phyloP scores from a whole-genome alignment of 2,888 invertebrate species.

The Temnothorax unifasciatus region DNA sequence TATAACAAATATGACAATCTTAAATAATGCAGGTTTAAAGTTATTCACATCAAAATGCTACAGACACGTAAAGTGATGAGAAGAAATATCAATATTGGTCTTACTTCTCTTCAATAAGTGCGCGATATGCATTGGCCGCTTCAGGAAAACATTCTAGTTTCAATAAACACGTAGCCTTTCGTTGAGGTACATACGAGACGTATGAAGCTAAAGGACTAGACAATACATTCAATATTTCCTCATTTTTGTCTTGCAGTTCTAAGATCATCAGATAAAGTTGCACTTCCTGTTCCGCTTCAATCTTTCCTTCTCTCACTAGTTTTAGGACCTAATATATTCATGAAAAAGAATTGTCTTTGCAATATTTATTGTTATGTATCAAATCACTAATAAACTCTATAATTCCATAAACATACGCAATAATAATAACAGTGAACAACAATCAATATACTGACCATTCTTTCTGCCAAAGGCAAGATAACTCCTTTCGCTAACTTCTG shows the following conservation, averaged over 20 bases:
- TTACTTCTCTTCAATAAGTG: conserved; percentile 92
- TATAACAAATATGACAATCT: conserved; percentile 34
- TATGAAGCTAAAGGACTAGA: conserved; percentile 89
- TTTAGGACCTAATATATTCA: conserved; percentile 87
- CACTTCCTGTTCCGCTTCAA: conserved; percentile 97
- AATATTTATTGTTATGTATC: conserved; percentile 11
- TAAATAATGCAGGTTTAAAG: background rate
- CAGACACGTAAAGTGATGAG: background rate
- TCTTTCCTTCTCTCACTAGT: conserved; percentile 94
- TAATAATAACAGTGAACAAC: conserved; percentile 1
- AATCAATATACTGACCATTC: conserved; percentile 91
- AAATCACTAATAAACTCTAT: background rate
- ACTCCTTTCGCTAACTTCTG: conserved; percentile 88
- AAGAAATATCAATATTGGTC: conserved; percentile 81
- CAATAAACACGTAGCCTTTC: conserved; percentile 91
- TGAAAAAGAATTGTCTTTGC: conserved; percentile 8
- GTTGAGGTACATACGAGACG: conserved; percentile 87
- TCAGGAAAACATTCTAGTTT: conserved; percentile 92
- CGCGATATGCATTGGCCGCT: conserved; percentile 91
- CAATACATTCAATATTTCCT: conserved; percentile 93
- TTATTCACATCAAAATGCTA: background rate
- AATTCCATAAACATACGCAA: conserved; percentile 2
- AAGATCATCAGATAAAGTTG: conserved; percentile 96
- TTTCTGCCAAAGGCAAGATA: conserved; percentile 94
- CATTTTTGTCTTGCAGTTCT: conserved; percentile 93